Evolutionary conservation across 2,113 vertebrate species (phyloP).

Genomic region (Calonectris borealis): DNA sequence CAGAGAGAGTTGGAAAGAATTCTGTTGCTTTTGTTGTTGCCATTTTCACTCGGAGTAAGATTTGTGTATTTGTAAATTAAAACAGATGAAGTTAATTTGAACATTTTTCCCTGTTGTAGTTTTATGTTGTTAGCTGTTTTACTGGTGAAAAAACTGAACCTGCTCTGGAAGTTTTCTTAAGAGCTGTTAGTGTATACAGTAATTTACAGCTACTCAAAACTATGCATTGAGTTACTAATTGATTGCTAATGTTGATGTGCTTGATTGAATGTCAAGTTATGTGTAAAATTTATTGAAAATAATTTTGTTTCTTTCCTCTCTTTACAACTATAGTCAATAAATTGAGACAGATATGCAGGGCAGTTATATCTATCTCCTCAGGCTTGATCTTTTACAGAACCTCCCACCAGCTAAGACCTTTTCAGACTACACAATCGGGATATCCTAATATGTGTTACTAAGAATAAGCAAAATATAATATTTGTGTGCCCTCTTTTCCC

Average conservation of each 20-base stretch:
- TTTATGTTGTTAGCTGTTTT: neutral
- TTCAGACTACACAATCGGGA: neutral
- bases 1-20: neutral
- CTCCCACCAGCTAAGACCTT: neutral
- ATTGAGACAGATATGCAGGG: neutral
- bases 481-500: neutral
- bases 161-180: slow-evolving; percentile 15
- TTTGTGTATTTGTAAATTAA: slow-evolving; percentile 4
- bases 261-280: slow-evolving; percentile 7
- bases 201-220: slow-evolving; percentile 29
- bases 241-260: slow-evolving; percentile 14
- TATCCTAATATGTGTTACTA: neutral
- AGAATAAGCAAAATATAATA: neutral
- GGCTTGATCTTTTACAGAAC: neutral
- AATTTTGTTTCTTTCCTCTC: neutral
- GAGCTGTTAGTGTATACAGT: neutral
- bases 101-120: neutral
- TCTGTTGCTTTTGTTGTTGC: neutral
- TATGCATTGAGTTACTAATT: slow-evolving; percentile 20
- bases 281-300: slow-evolving; percentile 31
- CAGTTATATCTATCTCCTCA: neutral
- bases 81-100: slow-evolving; percentile 19
- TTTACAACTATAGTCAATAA: neutral
- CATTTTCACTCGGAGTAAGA: neutral
- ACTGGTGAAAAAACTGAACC: neutral